phyloP scores from a whole-genome alignment of 2,888 invertebrate genomes.

The Macroteleia sp. region DNA sequence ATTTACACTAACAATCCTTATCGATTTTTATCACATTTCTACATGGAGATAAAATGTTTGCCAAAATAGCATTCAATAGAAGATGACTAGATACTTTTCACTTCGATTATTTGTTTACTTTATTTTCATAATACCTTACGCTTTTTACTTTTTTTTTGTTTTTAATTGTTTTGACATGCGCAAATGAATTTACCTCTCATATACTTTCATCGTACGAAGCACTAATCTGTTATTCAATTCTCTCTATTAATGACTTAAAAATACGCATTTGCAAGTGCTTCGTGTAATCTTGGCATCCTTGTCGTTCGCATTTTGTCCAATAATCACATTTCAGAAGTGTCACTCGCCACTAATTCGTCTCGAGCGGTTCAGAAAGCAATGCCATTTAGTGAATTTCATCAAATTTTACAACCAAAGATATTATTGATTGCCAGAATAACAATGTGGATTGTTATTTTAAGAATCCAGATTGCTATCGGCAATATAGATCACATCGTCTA shows the following conservation, averaged over 20 bases:
- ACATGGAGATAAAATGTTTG: constrained; percentile 48
- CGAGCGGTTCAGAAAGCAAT: background rate
- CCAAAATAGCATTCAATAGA: constrained; percentile 47
- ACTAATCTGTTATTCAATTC: constrained; percentile 9
- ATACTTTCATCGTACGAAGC: constrained; percentile 33
- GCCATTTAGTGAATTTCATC: constrained; percentile 4
- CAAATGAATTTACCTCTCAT: constrained; percentile 7
- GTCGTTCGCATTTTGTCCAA: constrained; percentile 18
- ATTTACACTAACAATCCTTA: constrained; percentile 45
- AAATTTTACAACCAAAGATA: background rate
- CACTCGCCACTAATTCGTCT: constrained; percentile 6
- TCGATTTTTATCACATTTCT: constrained; percentile 48
- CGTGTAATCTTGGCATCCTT: background rate
- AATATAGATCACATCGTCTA: constrained; percentile 12
- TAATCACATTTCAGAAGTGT: constrained; percentile 33
- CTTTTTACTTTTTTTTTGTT: background rate
- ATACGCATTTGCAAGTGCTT: constrained; percentile 14
- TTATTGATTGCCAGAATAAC: constrained; percentile 28
- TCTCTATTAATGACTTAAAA: constrained; percentile 23
- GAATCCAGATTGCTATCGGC: constrained; percentile 17
- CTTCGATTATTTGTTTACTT: constrained; percentile 17
- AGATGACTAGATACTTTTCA: constrained; percentile 44
- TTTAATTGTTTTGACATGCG: constrained; percentile 6
- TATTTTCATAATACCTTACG: constrained; percentile 5
- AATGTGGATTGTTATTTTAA: constrained; percentile 36